A percentile compares a stretch with the other conserved stretches of the same genome.
phyloP scores from a whole-genome alignment of 2,113 vertebrate genomes.

The Ailuropoda melanoleuca region DNA sequence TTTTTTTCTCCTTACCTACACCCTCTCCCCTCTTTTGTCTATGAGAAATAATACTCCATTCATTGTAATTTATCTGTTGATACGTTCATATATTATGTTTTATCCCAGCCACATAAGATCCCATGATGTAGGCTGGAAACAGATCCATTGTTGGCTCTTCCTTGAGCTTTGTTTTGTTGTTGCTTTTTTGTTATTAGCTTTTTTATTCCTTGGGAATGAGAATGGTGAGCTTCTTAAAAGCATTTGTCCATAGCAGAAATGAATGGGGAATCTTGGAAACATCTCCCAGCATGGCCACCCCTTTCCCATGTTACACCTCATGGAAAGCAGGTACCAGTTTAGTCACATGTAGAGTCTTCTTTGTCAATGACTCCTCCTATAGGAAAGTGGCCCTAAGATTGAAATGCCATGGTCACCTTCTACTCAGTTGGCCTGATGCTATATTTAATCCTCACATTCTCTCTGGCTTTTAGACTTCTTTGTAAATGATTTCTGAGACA shows the following conservation, averaged over 20 bases:
- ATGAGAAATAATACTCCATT: not conserved
- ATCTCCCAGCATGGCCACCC: not conserved
- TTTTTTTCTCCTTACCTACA: not conserved
- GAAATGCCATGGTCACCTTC: not conserved
- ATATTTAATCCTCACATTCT: not conserved
- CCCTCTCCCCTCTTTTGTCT: not conserved
- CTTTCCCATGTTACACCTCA: not conserved
- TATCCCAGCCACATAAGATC: not conserved
- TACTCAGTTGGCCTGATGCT: not conserved
- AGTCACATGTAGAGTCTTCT: not conserved
- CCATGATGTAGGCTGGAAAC: not conserved
- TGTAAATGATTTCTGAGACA: not conserved
- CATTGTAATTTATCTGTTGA: not conserved
- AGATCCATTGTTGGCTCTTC: not conserved
- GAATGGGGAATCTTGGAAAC: not conserved
- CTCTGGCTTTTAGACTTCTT: not conserved
- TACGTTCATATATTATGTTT: not conserved
- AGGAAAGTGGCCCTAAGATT: not conserved
- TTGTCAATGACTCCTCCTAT: not conserved
- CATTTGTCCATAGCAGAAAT: not conserved
- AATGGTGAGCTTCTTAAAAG: not conserved
- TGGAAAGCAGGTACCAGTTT: not conserved
- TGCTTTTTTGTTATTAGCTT: not conserved
- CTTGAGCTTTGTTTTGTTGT: not conserved
- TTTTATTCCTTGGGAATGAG: not conserved